These are phyloP conservation scores for Ecdyonurus torrentis DNA, from an alignment of 2,888 invertebrate species.

Conservation along the genomic window DNA sequence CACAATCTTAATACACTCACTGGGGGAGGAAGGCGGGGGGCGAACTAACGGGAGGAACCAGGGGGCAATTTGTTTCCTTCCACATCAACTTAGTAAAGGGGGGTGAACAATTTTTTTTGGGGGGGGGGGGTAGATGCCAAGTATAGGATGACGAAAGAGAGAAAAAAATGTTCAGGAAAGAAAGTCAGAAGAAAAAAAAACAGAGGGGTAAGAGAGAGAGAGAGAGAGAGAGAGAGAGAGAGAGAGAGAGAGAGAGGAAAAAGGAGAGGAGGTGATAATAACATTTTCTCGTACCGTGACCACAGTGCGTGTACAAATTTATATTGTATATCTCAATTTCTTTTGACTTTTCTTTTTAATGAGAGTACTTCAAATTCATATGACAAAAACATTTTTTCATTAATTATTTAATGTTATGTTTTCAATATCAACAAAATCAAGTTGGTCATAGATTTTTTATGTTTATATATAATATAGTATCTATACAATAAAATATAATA, in stretches of 20 bases:
- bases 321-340: too few relatives aligned
- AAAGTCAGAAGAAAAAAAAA: background rate
- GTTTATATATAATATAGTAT: too few relatives aligned
- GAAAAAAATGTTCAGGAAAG: background rate
- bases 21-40: background rate
- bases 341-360: too few relatives aligned
- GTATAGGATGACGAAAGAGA: background rate
- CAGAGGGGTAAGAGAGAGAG: slow-evolving; percentile 5
- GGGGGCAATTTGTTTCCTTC: background rate
- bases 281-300: background rate
- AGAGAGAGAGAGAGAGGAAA: slow-evolving; percentile 2
- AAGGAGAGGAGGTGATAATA: background rate
- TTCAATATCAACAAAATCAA: too few relatives aligned
- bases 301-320: background rate
- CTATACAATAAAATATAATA: too few relatives aligned
- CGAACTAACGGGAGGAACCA: too few relatives aligned
- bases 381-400: too few relatives aligned
- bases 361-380: too few relatives aligned
- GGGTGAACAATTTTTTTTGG: background rate
- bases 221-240: slow-evolving; percentile 6
- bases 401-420: too few relatives aligned
- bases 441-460: too few relatives aligned
- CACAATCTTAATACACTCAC: background rate
- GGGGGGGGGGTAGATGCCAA: background rate
- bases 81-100: background rate